Conservation (phyloP, 2,113 vertebrate species). For the Calyptommatus sinebrachiatus region DNA sequence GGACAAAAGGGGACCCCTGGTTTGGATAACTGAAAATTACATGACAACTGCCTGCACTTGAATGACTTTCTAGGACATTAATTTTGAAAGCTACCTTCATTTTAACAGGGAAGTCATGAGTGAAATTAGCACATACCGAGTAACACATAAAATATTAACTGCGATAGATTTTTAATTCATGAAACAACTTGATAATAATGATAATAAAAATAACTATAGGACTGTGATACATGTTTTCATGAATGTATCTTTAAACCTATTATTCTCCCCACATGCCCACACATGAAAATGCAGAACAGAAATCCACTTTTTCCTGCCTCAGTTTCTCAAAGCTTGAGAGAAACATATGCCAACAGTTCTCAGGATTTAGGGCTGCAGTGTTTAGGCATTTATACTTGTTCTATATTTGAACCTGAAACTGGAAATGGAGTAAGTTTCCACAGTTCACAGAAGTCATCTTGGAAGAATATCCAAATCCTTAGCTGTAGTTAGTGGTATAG, state of each 20-base stretch:
- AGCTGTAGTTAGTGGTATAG: too few relatives aligned
- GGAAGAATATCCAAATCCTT: too few relatives aligned
- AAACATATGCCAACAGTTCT: background rate
- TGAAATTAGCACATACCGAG: slow-evolving; percentile 36
- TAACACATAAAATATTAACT: slow-evolving; percentile 28
- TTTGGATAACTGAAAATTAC: background rate
- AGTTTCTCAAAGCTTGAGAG: slow-evolving; percentile 16
- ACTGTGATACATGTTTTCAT: slow-evolving; percentile 13
- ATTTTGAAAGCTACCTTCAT: slow-evolving; percentile 28
- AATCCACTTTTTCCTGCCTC: background rate
- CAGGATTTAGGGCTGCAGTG: background rate
- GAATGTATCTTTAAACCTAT: slow-evolving; percentile 16
- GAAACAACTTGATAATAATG: background rate
- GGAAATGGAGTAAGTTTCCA: too few relatives aligned
- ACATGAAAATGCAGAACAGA: background rate
- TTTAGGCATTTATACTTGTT: background rate
- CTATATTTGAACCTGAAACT: too few relatives aligned
- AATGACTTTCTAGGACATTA: slow-evolving; percentile 38
- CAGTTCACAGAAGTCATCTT: too few relatives aligned
- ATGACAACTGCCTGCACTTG: slow-evolving; percentile 11
- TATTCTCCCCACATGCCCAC: background rate
- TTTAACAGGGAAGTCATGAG: slow-evolving; percentile 40
- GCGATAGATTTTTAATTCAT: background rate
- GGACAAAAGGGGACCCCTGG: slow-evolving; percentile 27
- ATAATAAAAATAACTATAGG: slow-evolving; percentile 32